Conservation (phyloP, 2,888 invertebrate species). For the Drosophila mimetica region DNA sequence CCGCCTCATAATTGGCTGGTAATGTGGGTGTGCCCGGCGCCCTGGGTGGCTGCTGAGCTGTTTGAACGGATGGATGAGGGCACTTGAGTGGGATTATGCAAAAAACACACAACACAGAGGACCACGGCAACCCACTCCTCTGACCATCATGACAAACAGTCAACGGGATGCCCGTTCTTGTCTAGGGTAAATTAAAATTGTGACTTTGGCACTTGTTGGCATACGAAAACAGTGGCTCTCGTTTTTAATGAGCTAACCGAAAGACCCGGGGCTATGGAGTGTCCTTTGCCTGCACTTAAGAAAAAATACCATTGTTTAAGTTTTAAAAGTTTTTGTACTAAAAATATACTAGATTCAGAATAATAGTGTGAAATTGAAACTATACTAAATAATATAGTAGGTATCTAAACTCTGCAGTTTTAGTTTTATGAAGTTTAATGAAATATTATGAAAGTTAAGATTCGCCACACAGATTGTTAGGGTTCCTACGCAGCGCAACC, state of each 20-base stretch:
- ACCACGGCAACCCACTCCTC: slow-evolving; percentile 26
- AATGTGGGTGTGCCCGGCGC: slow-evolving; percentile 54
- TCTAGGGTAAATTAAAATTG: slow-evolving; percentile 68
- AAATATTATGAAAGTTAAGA: too few species aligned
- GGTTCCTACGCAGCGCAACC: too few species aligned
- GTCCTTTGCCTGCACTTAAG: too few species aligned
- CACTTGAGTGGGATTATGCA: slow-evolving; percentile 60
- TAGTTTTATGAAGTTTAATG: too few species aligned
- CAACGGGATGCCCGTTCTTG: background rate
- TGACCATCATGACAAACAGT: slow-evolving; percentile 30
- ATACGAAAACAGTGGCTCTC: slow-evolving; percentile 40
- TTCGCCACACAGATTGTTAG: too few species aligned
- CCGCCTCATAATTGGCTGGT: slow-evolving; percentile 74
- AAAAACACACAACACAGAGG: slow-evolving; percentile 40
- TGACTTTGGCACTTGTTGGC: slow-evolving; percentile 76
- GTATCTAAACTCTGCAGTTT: too few species aligned
- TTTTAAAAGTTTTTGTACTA: too few species aligned
- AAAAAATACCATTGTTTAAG: too few species aligned
- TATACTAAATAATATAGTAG: too few species aligned
- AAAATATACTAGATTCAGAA: too few species aligned
- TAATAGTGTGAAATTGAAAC: too few species aligned
- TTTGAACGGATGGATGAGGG: slow-evolving; percentile 1
- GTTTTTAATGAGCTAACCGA: slow-evolving; percentile 71
- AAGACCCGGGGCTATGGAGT: slow-evolving; percentile 16
- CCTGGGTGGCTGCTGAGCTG: background rate